These are phyloP conservation scores for Leptopilina syphax DNA, from an alignment of 2,888 invertebrate species.

Conservation along the genomic window DNA sequence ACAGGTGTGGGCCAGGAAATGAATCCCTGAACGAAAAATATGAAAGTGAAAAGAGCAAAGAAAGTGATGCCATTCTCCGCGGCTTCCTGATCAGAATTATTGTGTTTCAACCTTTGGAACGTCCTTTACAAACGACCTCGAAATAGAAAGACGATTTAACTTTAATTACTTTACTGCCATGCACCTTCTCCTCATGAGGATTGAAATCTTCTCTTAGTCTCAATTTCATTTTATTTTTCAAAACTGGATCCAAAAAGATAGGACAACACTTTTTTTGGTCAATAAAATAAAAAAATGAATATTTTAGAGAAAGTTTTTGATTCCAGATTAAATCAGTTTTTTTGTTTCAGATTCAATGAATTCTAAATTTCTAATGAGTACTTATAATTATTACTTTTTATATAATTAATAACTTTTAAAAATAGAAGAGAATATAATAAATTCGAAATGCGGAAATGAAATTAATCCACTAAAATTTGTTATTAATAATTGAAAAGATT, in stretches of 20 bases:
- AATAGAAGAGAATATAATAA: neutral
- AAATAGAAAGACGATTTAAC: conserved; percentile 55
- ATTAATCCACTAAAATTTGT: neutral
- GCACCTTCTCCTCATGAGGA: neutral
- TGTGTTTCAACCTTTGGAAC: conserved; percentile 58
- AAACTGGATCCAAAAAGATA: no score
- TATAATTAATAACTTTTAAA: neutral
- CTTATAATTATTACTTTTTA: neutral
- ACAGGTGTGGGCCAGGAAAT: conserved; percentile 51
- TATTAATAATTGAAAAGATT: neutral
- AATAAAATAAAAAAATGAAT: neutral
- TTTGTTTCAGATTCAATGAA: neutral
- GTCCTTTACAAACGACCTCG: conserved; percentile 63
- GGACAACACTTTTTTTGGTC: no score
- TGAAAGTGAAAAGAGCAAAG: conserved; percentile 72
- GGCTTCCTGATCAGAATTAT: conserved; percentile 56
- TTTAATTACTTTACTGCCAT: conserved; percentile 38
- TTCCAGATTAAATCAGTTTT: neutral
- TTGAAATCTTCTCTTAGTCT: no score
- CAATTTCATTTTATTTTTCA: no score
- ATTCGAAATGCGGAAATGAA: conserved; percentile 23
- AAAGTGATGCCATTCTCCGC: conserved; percentile 67
- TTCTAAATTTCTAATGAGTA: no score
- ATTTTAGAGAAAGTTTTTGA: conserved; percentile 7
- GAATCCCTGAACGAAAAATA: conserved; percentile 63